phyloP scores from a whole-genome alignment of 2,888 invertebrate genomes.

The Piscicola geometra region DNA sequence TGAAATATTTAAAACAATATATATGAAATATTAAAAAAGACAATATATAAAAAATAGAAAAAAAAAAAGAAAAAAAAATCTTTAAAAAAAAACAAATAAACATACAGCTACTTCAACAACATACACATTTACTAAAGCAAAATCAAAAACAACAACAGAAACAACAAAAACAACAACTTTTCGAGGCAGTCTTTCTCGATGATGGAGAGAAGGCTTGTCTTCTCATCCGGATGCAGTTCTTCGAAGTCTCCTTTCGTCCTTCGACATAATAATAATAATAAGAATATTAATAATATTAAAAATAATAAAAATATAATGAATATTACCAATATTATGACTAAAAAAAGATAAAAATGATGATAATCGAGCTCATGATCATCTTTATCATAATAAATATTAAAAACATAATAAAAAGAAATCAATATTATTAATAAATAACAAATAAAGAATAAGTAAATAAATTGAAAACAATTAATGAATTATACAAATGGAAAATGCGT shows the following conservation, averaged over 20 bases:
- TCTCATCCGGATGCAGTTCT: constrained; percentile 51
- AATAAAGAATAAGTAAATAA: too few relatives aligned
- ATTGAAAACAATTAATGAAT: too few relatives aligned
- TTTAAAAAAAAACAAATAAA: neutral
- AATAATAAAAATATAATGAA: neutral
- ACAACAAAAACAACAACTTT: constrained; percentile 9
- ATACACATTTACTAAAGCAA: neutral
- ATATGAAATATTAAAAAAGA: too few relatives aligned
- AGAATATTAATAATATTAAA: too few relatives aligned
- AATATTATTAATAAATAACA: too few relatives aligned
- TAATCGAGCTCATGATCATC: neutral
- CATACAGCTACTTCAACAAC: neutral
- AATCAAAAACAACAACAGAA: neutral
- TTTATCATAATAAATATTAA: too few relatives aligned
- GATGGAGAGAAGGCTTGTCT: constrained; percentile 50
- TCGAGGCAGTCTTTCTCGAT: constrained; percentile 51
- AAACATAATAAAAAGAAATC: too few relatives aligned
- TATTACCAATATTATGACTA: neutral
- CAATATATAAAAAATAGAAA: too few relatives aligned
- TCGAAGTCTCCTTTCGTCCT: constrained; percentile 46
- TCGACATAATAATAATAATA: constrained; percentile 13
- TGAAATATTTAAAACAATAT: too few relatives aligned
- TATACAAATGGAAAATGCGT: too few relatives aligned
- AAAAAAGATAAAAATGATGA: neutral
- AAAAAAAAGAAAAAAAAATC: too few relatives aligned